Base-by-base conservation (phyloP, 2,797 vertebrate genomes). In the Diplodus sargus region DNA sequence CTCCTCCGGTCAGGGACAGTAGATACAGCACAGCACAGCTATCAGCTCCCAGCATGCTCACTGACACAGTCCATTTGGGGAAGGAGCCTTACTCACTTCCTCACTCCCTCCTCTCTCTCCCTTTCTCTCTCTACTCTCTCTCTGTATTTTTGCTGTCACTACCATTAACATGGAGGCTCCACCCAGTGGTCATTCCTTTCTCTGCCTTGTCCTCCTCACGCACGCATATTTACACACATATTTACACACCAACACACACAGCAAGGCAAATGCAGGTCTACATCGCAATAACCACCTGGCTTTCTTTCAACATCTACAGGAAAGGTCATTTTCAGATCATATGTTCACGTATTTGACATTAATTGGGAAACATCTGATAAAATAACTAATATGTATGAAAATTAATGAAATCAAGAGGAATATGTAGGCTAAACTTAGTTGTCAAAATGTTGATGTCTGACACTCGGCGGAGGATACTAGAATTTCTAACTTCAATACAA, bases 111-210 rank as follows among this genome's bases (percentile, higher is more conserved):
- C 62, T 49, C 63, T 73, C 58, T 56, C 81, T 79, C 70, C 34
- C 74, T 66, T 57, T 30, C 67, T 74, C 75, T 42, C 52, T 49
- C 4, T 13, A 34, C 70, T 73, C 79, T 45, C 79, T 56, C 76
- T 58, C 80, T 74, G 42, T 78, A 77, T 49, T 84, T 86, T 80
- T 66, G 52, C 86, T 85, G 82, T 88, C 83, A 83, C 79, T 74
- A 82, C 72, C 53, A 74, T 85, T 70, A 91, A 91, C 86, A 83
- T 85, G 79, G 63, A 92, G 90, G 93, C 94, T 93, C 94, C 95
- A 93, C 93, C 94, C 87, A 87, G 93, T 95, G 95, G 94, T 76
- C 89, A 86, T 61, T 91, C 62, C 69, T 70, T 64, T 83, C 51
- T 56, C 73, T 92, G 82, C 88, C 58, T 64, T 47, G 45, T 72